A percentile compares a stretch with the other conserved stretches of the same genome.
phyloP scores from a whole-genome alignment of 2,888 invertebrate species.

The Thalpophila matura region DNA sequence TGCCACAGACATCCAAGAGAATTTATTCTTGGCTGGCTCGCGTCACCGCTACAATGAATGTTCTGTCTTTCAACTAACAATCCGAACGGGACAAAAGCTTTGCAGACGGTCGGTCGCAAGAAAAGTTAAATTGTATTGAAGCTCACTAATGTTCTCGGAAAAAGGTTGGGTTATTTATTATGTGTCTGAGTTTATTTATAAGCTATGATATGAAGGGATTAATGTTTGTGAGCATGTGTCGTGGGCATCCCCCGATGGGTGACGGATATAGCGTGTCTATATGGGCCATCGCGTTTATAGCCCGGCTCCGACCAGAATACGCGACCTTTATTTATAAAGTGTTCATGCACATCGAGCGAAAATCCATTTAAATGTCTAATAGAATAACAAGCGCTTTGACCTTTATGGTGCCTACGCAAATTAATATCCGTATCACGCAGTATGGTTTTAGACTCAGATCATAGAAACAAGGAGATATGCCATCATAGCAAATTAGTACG shows the following conservation, averaged over 20 bases:
- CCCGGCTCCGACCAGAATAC: slow-evolving; percentile 59
- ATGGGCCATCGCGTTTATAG: slow-evolving; percentile 66
- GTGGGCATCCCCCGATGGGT: slow-evolving; percentile 54
- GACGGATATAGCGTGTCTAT: slow-evolving; percentile 70
- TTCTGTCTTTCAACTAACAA: slow-evolving; percentile 41
- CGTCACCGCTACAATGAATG: slow-evolving; percentile 23
- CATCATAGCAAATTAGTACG: no score
- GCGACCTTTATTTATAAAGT: slow-evolving; percentile 59
- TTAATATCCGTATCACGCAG: slow-evolving; percentile 13
- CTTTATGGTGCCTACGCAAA: slow-evolving; percentile 32
- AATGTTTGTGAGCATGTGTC: slow-evolving; percentile 57
- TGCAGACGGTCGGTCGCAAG: slow-evolving; percentile 22
- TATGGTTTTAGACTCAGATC: no score
- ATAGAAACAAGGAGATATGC: no score
- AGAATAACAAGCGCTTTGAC: slow-evolving; percentile 37
- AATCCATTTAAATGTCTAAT: slow-evolving; percentile 45
- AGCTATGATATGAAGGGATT: slow-evolving; percentile 50
- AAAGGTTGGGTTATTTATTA: slow-evolving; percentile 37
- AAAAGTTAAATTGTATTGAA: slow-evolving; percentile 50
- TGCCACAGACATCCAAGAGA: slow-evolving; percentile 14
- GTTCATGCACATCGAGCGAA: slow-evolving; percentile 26
- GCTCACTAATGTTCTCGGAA: slow-evolving; percentile 30
- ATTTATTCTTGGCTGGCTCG: slow-evolving; percentile 36
- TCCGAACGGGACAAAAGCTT: slow-evolving; percentile 11
- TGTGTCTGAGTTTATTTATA: slow-evolving; percentile 61